A percentile compares a stretch with the other conserved stretches of the same genome.
phyloP scores from a whole-genome alignment of 2,797 vertebrate species.

The Selene dorsalis region DNA sequence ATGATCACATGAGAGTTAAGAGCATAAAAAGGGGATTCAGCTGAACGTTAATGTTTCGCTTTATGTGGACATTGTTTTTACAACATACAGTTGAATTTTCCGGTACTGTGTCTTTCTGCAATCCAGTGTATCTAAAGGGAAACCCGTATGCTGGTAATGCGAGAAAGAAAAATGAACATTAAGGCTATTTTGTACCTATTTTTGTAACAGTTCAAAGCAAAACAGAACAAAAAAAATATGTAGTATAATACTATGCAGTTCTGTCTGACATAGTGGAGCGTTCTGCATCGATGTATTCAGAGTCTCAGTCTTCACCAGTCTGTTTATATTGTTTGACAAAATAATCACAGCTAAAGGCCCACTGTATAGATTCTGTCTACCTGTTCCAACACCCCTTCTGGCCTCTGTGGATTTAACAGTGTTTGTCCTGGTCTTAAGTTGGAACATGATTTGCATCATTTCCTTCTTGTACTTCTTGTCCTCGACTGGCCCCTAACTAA shows the following conservation, averaged over 20 bases:
- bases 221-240: background rate
- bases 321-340: background rate
- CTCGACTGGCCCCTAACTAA: background rate
- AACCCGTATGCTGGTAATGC: background rate
- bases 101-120: background rate
- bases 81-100: background rate
- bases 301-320: background rate
- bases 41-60: background rate
- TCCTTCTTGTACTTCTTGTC: background rate
- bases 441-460: background rate
- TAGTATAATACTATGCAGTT: background rate
- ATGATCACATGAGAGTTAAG: background rate
- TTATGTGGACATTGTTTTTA: background rate
- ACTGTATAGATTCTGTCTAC: background rate
- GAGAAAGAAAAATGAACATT: background rate
- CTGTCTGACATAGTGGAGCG: background rate
- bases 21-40: slow-evolving; percentile 9
- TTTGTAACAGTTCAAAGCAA: too few species aligned
- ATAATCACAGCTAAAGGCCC: background rate
- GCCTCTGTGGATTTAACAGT: background rate
- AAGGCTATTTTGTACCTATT: background rate
- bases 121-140: background rate
- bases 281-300: background rate
- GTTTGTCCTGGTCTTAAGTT: background rate
- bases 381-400: background rate